These are phyloP conservation scores for Eupelmus urozonus DNA, from an alignment of 2,888 invertebrate genomes.

Conservation along the genomic window DNA sequence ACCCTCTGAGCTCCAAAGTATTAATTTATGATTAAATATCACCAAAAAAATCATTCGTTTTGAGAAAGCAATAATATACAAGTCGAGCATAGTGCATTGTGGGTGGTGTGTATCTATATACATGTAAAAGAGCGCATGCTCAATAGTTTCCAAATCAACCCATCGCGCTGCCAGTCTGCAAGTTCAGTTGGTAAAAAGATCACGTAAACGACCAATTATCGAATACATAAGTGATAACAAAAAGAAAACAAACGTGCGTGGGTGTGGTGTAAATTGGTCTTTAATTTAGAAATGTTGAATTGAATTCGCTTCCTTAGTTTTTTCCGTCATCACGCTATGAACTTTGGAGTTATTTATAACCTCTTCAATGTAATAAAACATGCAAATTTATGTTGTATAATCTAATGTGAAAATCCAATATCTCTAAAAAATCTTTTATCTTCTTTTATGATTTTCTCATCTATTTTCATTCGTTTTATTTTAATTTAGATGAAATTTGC, in stretches of 20 bases:
- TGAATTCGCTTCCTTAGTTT: background rate
- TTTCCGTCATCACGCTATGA: background rate
- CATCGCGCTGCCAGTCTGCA: too few relatives aligned
- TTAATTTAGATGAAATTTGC: slow-evolving; percentile 23
- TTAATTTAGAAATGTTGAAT: slow-evolving; percentile 30
- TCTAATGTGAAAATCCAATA: background rate
- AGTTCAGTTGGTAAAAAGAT: slow-evolving; percentile 34
- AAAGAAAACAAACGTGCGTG: slow-evolving; percentile 37
- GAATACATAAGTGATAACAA: slow-evolving; percentile 44
- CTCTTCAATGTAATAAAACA: slow-evolving; percentile 19
- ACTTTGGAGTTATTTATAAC: background rate
- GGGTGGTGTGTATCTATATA: too few relatives aligned
- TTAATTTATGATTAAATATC: too few relatives aligned
- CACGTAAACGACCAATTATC: slow-evolving; percentile 25
- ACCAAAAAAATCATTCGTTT: too few relatives aligned
- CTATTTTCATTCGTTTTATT: background rate
- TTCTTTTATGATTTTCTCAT: background rate
- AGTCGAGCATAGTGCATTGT: too few relatives aligned
- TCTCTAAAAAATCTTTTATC: background rate
- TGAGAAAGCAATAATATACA: too few relatives aligned
- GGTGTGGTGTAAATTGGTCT: slow-evolving; percentile 33
- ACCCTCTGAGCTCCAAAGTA: too few relatives aligned
- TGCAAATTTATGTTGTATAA: background rate
- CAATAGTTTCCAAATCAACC: too few relatives aligned
- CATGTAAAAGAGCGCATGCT: too few relatives aligned